Conservation (phyloP, 2,888 invertebrate species). For the Epistrophe eligans region DNA sequence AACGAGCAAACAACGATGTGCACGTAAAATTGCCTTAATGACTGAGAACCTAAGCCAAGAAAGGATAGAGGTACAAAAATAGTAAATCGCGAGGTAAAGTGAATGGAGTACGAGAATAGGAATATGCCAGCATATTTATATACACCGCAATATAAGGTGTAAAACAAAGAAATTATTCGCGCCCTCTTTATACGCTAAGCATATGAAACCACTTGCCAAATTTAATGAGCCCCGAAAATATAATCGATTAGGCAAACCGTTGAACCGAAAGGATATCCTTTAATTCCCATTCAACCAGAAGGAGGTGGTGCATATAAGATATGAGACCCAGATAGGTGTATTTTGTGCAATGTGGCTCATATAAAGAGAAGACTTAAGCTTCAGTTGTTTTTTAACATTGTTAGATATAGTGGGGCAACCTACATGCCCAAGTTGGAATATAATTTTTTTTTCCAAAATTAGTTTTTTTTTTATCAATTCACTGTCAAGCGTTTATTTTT, state of each 20-base stretch:
- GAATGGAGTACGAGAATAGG: not conserved
- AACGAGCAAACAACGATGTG: constrained; percentile 51
- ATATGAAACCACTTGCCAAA: constrained; percentile 75
- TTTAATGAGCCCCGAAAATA: constrained; percentile 73
- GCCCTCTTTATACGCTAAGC: constrained; percentile 69
- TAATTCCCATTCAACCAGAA: constrained; percentile 67
- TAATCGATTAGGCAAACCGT: constrained; percentile 74
- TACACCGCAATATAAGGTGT: constrained; percentile 47
- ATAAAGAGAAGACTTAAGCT: constrained; percentile 45
- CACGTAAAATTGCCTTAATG: constrained; percentile 58
- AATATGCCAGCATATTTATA: no score
- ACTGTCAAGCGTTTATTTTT: no score
- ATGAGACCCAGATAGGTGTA: constrained; percentile 53
- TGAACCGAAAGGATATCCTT: constrained; percentile 73
- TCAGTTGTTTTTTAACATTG: not conserved
- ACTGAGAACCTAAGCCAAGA: constrained; percentile 61
- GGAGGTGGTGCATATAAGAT: constrained; percentile 71
- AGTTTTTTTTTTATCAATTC: not conserved
- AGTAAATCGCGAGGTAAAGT: constrained; percentile 2
- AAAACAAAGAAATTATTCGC: constrained; percentile 76
- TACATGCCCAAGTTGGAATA: not conserved
- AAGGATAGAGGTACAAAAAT: not conserved
- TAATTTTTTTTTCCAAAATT: not conserved
- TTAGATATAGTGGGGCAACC: not conserved
- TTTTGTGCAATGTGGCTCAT: constrained; percentile 59